Conservation (phyloP, 2,888 invertebrate genomes). For the Andrena fulva region DNA sequence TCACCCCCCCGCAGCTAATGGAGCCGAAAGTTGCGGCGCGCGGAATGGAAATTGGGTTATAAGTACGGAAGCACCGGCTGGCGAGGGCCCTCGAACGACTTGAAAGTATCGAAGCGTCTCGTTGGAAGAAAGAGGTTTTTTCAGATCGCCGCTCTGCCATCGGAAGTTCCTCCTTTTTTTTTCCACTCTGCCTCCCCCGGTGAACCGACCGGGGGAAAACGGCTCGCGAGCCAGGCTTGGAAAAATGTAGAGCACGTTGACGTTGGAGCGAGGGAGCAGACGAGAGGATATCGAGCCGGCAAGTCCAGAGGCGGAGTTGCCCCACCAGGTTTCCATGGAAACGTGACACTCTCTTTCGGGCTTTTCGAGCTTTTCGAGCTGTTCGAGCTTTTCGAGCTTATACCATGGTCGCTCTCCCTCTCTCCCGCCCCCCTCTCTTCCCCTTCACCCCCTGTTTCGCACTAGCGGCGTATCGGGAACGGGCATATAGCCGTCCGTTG, state of each 20-base stretch:
- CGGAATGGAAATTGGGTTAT: constrained; percentile 55
- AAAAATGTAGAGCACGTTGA: constrained; percentile 80
- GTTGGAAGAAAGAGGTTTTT: constrained; percentile 59
- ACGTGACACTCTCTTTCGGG: constrained; percentile 83
- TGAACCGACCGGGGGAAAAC: constrained; percentile 52
- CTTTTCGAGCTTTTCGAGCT: constrained; percentile 81
- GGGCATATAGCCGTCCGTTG: constrained; percentile 31
- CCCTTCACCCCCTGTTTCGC: constrained; percentile 44
- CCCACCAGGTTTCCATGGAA: constrained; percentile 82
- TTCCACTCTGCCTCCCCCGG: not conserved
- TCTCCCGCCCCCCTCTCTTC: constrained; percentile 27
- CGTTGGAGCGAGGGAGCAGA: constrained; percentile 70
- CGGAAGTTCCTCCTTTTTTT: constrained; percentile 22
- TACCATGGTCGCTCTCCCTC: constrained; percentile 45
- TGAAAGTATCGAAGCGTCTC: constrained; percentile 60
- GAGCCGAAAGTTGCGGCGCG: constrained; percentile 9
- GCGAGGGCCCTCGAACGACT: constrained; percentile 35
- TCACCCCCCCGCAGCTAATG: not conserved
- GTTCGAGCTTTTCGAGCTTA: constrained; percentile 79
- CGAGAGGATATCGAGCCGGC: constrained; percentile 83
- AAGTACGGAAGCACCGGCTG: constrained; percentile 26
- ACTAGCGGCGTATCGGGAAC: constrained; percentile 32
- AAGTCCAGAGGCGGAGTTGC: constrained; percentile 82
- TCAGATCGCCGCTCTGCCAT: constrained; percentile 59
- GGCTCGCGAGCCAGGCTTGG: constrained; percentile 62